Evolutionary conservation across 2,797 vertebrate genomes (phyloP).

Genomic region (Lagorchestes hirsutus): DNA sequence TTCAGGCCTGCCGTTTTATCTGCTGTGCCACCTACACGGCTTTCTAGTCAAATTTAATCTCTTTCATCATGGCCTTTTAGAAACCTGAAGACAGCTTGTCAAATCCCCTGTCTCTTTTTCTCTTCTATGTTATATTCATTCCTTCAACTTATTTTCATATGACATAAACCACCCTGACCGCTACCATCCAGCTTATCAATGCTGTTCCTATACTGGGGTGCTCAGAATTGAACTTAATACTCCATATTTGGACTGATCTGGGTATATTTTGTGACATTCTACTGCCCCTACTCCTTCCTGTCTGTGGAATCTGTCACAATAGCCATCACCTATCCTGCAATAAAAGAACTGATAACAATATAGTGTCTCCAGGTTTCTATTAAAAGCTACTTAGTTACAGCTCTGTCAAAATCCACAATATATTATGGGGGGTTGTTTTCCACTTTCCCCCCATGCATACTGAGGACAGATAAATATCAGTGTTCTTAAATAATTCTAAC

Average conservation of each 20-base stretch:
- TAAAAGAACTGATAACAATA: neutral
- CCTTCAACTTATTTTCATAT: neutral
- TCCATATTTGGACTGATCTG: neutral
- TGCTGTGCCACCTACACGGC: neutral
- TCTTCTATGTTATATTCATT: neutral
- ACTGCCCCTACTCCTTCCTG: conserved; percentile 9
- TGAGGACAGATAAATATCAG: conserved; percentile 27
- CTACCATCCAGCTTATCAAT: neutral
- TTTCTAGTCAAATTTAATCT: neutral
- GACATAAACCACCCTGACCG: neutral
- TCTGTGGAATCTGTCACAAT: neutral
- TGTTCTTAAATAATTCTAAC: conserved; percentile 26
- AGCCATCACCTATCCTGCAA: neutral
- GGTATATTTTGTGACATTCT: neutral
- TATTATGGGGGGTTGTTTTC: conserved; percentile 24
- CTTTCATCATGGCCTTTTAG: neutral
- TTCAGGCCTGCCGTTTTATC: neutral
- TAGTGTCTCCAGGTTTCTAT: neutral
- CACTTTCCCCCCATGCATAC: neutral
- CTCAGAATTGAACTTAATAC: neutral
- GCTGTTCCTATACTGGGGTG: neutral
- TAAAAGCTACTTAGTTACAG: neutral
- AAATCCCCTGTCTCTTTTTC: neutral
- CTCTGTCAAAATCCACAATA: conserved; percentile 15
- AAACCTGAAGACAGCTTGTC: neutral